Percentiles rank a stretch among this genome's conserved stretches.
Evolutionary conservation across 23 tunicate genomes (phyloP).

Genomic region (Ascidia mentula): DNA sequence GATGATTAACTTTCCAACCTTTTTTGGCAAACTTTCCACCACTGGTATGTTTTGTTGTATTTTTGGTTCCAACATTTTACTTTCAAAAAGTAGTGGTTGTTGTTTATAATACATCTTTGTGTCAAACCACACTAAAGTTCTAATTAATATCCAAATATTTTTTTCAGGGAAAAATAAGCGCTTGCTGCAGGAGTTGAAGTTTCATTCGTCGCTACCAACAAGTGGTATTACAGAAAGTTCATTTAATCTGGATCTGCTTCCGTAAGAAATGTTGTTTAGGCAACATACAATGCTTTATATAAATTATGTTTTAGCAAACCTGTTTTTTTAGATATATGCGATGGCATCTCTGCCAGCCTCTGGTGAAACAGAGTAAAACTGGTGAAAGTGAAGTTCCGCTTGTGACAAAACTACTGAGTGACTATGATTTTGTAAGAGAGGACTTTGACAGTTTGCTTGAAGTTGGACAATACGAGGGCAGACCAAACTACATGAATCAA

Average conservation of each 20-base stretch:
- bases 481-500: constrained; percentile 50
- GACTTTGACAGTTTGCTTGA: constrained; percentile 86
- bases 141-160: neutral
- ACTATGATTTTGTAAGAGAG: constrained; percentile 72
- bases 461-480: constrained; percentile 63
- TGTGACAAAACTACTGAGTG: constrained; percentile 44
- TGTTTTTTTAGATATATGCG: constrained; percentile 61
- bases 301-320: too few relatives aligned
- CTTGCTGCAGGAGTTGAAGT: constrained; percentile 72
- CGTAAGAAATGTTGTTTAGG: constrained; percentile 31
- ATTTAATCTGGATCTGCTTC: constrained; percentile 67
- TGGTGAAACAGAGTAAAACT: constrained; percentile 43
- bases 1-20: constrained; percentile 82
- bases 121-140: too few relatives aligned
- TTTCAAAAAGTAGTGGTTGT: too few relatives aligned
- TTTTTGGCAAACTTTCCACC: constrained; percentile 93
- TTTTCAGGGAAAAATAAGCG: constrained; percentile 63
- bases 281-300: neutral
- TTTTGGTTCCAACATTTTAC: too few relatives aligned
- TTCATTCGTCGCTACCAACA: constrained; percentile 76
- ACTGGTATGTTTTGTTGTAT: constrained; percentile 47
- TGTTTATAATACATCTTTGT: too few relatives aligned
- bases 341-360: constrained; percentile 63
- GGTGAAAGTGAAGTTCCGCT: constrained; percentile 50
- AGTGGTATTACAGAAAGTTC: constrained; percentile 60